Evolutionary conservation across 2,888 invertebrate genomes (phyloP), one percentile per base, ranked within the genome.

Genomic region (Barypeithes pellucidus): DNA sequence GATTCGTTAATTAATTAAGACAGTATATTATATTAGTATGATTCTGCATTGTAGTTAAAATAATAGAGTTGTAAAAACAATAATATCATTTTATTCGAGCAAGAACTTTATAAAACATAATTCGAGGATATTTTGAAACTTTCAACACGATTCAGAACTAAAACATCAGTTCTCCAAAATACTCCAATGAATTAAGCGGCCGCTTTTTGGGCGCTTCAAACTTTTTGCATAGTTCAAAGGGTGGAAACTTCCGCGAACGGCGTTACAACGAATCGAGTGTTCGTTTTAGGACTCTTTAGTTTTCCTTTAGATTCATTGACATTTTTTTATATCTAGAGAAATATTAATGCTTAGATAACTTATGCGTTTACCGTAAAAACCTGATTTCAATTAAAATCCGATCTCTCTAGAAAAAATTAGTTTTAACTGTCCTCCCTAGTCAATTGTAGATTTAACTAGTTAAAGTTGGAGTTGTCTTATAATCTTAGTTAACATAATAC

Each of bases 51-150:
- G n/a, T n/a, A n/a, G n/a, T n/a, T n/a, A n/a, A n/a, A n/a, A n/a
- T n/a, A n/a, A n/a, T n/a, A n/a, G n/a, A n/a, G n/a, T n/a, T n/a
- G n/a, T n/a, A n/a, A n/a, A n/a, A n/a, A n/a, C n/a, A n/a, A 2
- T 5, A 29, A 1, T 7, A 29, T 29, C 47, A 20, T 47, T 47
- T 47, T 20, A 47, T 22, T 24, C n/a, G 52, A 24, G 24, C 24
- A 52, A 52, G 24, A 52, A 52, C 24, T 52, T 52, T 8, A 52
- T 14, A 52, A 18, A 24, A 24, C 52, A 52, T 24, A 52, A 52
- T 52, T 52, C 18, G 24, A 52, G 52, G 52, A 52, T 52, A 52
- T 52, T 52, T 52, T 52, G 24, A 52, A 52, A 52, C 24, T 52
- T 52, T 52, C 24, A 52, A 52, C 52, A 24, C 24, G 52, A 24